Percentiles rank a stretch among this genome's conserved stretches.
These are phyloP conservation scores for Furnarius figulus DNA, from an alignment of 2,113 vertebrate species.

Conservation along the genomic window DNA sequence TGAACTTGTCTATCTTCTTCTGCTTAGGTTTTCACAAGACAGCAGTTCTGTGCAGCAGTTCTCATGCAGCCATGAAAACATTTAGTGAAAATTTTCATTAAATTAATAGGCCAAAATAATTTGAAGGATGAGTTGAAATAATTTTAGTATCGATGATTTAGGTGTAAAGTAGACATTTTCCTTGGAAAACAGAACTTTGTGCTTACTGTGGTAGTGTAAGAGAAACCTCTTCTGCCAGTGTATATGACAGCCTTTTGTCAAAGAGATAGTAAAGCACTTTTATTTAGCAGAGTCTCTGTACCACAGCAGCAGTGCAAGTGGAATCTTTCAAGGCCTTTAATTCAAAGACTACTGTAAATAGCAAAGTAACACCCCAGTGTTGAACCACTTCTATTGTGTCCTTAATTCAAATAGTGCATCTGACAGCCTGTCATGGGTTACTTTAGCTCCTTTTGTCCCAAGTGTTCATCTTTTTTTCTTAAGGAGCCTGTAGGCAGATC, in stretches of 20 bases:
- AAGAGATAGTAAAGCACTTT: neutral
- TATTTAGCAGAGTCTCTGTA: neutral
- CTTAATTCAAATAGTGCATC: neutral
- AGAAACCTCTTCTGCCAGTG: neutral
- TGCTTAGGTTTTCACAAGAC: neutral
- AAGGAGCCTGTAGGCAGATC: neutral
- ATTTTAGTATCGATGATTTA: neutral
- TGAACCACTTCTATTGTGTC: accelerated
- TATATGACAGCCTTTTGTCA: neutral
- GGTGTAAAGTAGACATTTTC: neutral
- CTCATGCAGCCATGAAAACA: neutral
- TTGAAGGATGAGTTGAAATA: neutral
- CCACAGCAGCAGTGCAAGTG: neutral
- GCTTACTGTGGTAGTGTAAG: neutral
- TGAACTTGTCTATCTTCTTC: neutral
- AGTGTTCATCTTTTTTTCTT: neutral
- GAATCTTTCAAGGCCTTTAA: neutral
- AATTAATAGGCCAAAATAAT: neutral
- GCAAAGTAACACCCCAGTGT: neutral
- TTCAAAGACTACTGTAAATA: neutral
- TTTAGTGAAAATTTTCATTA: neutral
- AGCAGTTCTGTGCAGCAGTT: neutral
- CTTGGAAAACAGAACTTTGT: neutral
- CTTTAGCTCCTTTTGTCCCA: neutral
- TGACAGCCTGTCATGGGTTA: neutral